phyloP scores from a whole-genome alignment of 2,797 vertebrate genomes.

The Carduelis carduelis region DNA sequence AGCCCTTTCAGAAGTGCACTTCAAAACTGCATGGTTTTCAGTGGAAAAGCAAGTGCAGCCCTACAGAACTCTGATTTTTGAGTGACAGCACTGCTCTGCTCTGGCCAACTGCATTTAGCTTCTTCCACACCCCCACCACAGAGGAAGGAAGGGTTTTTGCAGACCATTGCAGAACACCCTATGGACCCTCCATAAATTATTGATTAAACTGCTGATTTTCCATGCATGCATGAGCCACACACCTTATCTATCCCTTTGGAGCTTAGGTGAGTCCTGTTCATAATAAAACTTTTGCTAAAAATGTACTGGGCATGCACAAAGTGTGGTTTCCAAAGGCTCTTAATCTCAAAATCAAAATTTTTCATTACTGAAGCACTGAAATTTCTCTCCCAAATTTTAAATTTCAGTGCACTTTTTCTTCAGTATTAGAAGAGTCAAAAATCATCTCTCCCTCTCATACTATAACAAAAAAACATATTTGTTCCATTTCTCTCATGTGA shows the following conservation, averaged over 20 bases:
- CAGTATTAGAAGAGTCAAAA: neutral
- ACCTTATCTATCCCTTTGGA: neutral
- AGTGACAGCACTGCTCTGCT: neutral
- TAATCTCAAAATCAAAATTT: neutral
- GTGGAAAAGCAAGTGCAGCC: neutral
- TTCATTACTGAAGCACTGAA: neutral
- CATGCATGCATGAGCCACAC: neutral
- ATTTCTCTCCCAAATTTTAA: neutral
- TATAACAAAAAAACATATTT: neutral
- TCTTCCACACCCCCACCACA: neutral
- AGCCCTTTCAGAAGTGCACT: neutral
- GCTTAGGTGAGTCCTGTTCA: neutral
- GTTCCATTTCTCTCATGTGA: neutral
- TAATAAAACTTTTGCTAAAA: neutral
- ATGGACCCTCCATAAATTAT: neutral
- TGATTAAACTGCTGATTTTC: slow-evolving; percentile 23
- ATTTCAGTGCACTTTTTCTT: neutral
- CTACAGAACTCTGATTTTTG: neutral
- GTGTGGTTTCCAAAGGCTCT: neutral
- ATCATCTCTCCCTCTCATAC: neutral
- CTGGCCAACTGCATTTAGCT: neutral
- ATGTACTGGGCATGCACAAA: neutral
- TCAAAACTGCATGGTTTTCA: neutral
- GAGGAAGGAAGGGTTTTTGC: neutral
- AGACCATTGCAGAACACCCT: neutral